phyloP scores from a whole-genome alignment of 2,888 invertebrate genomes.

The Hypsopygia costalis region DNA sequence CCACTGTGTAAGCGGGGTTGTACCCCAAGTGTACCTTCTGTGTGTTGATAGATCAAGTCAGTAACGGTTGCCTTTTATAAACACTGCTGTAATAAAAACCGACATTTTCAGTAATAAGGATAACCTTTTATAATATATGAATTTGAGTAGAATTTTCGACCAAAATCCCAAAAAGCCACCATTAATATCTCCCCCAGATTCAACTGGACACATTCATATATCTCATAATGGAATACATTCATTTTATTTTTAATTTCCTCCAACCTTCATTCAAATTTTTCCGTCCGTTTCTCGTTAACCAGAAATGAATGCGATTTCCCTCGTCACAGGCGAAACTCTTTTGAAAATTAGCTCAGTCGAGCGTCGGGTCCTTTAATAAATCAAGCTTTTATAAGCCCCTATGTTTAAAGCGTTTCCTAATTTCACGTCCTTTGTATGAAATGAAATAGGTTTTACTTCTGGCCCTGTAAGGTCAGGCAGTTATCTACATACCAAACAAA shows the following conservation, averaged over 20 bases:
- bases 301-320: conserved; percentile 45
- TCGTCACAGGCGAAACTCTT: conserved; percentile 40
- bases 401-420: conserved; percentile 21
- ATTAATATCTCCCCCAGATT: conserved; percentile 36
- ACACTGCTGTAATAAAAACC: too few species aligned
- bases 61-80: too few species aligned
- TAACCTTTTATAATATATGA: too few species aligned
- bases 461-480: too few species aligned
- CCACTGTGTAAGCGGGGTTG: too few species aligned
- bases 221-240: conserved; percentile 35
- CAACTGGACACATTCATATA: conserved; percentile 43
- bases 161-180: too few species aligned
- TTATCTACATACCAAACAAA: too few species aligned
- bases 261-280: conserved; percentile 35
- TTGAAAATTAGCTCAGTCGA: conserved; percentile 49
- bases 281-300: conserved; percentile 31
- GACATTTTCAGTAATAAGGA: too few species aligned
- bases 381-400: conserved; percentile 45
- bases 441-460: conserved; percentile 7
- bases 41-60: too few species aligned
- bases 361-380: conserved; percentile 47
- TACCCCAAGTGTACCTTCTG: too few species aligned
- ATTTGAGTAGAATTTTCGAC: too few species aligned
- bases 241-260: conserved; percentile 45
- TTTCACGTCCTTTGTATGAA: conserved; percentile 5